phyloP scores from a whole-genome alignment of 1,140 invertebrate genomes.

The Vanessa atalanta region DNA sequence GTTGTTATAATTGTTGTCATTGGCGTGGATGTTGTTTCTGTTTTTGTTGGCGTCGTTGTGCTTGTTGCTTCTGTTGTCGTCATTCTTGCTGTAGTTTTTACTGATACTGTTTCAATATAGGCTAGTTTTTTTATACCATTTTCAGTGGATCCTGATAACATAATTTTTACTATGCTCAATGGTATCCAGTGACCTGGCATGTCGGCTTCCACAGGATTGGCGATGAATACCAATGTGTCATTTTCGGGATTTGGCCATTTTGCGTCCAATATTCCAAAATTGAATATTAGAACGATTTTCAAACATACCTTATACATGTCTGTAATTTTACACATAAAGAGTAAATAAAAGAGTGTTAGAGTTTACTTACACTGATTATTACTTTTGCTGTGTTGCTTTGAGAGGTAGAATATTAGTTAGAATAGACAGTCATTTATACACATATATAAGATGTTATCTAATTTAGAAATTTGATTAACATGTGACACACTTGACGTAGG shows the following conservation, averaged over 20 bases:
- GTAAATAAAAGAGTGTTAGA: neutral
- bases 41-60: constrained; percentile 31
- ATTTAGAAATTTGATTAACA: no score
- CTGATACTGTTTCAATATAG: constrained; percentile 25
- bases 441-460: no score
- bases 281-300: neutral
- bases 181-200: constrained; percentile 62
- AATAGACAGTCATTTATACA: no score
- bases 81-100: constrained; percentile 29
- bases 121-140: constrained; percentile 14
- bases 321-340: neutral
- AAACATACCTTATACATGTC: constrained; percentile 5
- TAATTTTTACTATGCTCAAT: constrained; percentile 50
- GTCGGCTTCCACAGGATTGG: constrained; percentile 55
- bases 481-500: no score
- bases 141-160: constrained; percentile 39
- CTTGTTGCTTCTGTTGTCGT: constrained; percentile 31
- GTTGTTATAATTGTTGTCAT: constrained; percentile 36
- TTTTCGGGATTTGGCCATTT: constrained; percentile 36
- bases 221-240: constrained; percentile 55
- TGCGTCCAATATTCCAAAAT: neutral
- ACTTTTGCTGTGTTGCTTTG: no score
- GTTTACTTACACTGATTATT: no score
- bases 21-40: constrained; percentile 32
- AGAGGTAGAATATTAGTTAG: no score